Conservation (phyloP, 2,113 vertebrate genomes). For the Gavialis gangeticus region DNA sequence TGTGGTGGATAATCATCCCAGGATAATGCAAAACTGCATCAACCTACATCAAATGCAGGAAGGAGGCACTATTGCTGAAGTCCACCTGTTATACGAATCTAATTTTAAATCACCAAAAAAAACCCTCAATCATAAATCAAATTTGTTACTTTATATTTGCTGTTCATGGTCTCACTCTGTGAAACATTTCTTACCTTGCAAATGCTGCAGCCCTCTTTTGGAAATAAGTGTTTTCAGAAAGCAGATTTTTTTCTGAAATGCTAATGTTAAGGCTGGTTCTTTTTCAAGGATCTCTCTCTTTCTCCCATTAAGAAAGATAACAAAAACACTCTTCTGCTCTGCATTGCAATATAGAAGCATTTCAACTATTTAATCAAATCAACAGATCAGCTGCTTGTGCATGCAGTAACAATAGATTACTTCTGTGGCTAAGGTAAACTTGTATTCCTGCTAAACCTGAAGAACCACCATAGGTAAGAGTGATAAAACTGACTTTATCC, state of each 20-base stretch:
- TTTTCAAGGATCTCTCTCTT: background rate
- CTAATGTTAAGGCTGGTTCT: background rate
- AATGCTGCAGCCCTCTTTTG: background rate
- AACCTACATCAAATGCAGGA: too few species aligned
- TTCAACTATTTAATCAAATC: background rate
- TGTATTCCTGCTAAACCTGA: background rate
- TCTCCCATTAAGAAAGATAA: background rate
- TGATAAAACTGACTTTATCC: background rate
- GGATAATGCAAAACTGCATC: too few species aligned
- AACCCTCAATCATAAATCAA: too few species aligned
- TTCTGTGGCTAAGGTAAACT: background rate
- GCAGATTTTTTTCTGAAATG: background rate
- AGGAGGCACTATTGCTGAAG: too few species aligned
- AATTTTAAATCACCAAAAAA: too few species aligned
- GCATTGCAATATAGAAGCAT: background rate
- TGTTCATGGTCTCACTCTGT: background rate
- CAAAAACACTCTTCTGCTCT: background rate
- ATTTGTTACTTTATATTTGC: too few species aligned
- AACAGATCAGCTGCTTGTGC: background rate
- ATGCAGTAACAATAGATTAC: background rate
- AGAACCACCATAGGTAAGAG: background rate
- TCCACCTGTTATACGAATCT: too few species aligned
- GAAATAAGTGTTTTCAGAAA: too few species aligned
- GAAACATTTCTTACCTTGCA: background rate
- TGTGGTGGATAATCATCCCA: too few species aligned